A percentile compares a stretch with the other conserved stretches of the same genome.
phyloP scores from a whole-genome alignment of 2,113 vertebrate species.

The Tinamus guttatus region DNA sequence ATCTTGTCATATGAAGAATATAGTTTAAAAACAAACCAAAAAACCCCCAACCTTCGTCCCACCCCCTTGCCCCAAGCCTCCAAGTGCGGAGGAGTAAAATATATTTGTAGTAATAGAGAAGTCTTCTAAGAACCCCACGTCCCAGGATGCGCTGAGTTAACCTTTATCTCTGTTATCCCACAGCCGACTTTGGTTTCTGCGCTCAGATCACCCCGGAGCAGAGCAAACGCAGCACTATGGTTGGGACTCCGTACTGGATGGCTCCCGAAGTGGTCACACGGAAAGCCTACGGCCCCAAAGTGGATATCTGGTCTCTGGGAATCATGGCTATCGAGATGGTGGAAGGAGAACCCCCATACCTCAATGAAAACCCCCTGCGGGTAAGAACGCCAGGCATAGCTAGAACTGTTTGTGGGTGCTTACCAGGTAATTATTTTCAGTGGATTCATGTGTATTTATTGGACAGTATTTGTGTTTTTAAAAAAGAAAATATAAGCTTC shows the following conservation, averaged over 20 bases:
- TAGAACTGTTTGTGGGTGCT: neutral
- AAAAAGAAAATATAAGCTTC: neutral
- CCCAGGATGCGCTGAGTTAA: neutral
- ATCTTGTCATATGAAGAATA: neutral
- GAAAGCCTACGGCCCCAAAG: slow-evolving; percentile 97
- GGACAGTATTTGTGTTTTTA: neutral
- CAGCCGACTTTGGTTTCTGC: slow-evolving; percentile 98
- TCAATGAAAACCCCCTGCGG: slow-evolving; percentile 97
- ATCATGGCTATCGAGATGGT: slow-evolving; percentile 99
- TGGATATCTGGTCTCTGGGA: slow-evolving; percentile 98
- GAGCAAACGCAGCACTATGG: slow-evolving; percentile 99
- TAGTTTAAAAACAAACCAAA: neutral
- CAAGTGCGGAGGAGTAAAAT: neutral
- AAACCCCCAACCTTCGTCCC: neutral
- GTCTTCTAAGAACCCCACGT: neutral
- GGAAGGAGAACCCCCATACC: slow-evolving; percentile 97
- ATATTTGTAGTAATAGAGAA: neutral
- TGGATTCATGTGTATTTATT: neutral
- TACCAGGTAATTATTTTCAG: rapidly evolving
- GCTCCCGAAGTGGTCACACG: slow-evolving; percentile 97
- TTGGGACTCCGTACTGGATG: slow-evolving; percentile 99
- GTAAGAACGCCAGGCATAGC: slow-evolving; percentile 74
- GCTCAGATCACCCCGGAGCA: slow-evolving; percentile 99
- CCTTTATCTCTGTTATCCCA: slow-evolving; percentile 29
- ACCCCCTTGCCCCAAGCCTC: neutral